Percentiles rank a stretch among this genome's conserved stretches.
Evolutionary conservation across 2,113 vertebrate species (phyloP).

Genomic region (Grammomys surdaster): DNA sequence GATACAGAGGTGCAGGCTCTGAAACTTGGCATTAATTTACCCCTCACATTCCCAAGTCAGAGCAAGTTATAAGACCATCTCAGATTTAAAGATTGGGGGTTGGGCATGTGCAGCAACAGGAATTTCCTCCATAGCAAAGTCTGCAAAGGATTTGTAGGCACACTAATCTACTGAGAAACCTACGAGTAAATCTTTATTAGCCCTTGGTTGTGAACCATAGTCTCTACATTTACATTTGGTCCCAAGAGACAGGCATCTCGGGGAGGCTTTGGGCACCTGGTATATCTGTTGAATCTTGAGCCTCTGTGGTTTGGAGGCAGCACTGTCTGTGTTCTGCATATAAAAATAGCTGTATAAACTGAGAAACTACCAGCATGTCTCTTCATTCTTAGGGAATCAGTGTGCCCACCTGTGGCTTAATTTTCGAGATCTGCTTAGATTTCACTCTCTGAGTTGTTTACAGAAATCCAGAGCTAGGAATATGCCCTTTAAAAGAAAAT

Average conservation of each 20-base stretch:
- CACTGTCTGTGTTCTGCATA: neutral
- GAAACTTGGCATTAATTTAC: neutral
- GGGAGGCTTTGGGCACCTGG: neutral
- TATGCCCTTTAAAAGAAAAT: conserved; percentile 32
- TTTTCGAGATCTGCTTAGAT: conserved; percentile 34
- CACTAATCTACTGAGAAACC: neutral
- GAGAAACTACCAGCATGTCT: neutral
- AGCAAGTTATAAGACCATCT: neutral
- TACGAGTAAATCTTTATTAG: neutral
- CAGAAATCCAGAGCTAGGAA: neutral
- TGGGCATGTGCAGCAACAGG: neutral
- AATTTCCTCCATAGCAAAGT: neutral
- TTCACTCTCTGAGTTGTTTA: conserved; percentile 13
- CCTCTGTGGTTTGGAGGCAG: neutral
- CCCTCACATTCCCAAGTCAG: neutral
- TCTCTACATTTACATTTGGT: neutral
- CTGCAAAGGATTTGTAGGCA: neutral
- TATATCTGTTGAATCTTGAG: neutral
- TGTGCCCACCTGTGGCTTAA: neutral
- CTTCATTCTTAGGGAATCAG: neutral
- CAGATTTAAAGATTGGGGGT: neutral
- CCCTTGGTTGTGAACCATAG: neutral
- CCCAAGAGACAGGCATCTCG: neutral
- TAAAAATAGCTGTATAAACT: neutral
- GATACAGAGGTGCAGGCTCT: neutral